phyloP scores from a whole-genome alignment of 2,113 vertebrate genomes.

The Syngnathus scovelli region DNA sequence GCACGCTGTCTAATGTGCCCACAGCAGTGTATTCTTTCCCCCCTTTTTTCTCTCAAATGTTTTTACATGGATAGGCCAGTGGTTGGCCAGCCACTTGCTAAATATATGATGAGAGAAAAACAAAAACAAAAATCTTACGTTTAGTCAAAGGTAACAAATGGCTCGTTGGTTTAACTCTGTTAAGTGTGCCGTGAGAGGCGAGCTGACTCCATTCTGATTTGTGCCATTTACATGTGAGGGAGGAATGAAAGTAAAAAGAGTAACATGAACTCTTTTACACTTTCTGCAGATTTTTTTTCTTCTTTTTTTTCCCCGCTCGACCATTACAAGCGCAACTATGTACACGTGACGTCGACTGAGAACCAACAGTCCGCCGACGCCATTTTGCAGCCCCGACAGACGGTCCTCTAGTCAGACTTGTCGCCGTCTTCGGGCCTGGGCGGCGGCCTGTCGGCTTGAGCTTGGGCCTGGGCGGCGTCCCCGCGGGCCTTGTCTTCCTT shows the following conservation, averaged over 20 bases:
- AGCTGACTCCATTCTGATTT: not conserved
- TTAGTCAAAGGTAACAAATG: not conserved
- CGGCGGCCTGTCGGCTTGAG: constrained; percentile 52
- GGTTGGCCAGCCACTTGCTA: not conserved
- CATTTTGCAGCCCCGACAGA: constrained; percentile 20
- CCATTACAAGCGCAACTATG: not conserved
- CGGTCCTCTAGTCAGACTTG: constrained; percentile 83
- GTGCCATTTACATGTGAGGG: not conserved
- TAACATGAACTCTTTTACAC: not conserved
- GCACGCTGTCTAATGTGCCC: not conserved
- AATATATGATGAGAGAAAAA: constrained; percentile 4
- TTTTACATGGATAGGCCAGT: constrained; percentile 21
- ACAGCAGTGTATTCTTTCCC: not conserved
- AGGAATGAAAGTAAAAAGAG: not conserved
- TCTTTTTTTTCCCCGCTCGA: not conserved
- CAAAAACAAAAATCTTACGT: not conserved
- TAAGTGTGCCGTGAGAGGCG: not conserved
- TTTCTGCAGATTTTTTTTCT: not conserved
- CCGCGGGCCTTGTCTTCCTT: constrained; percentile 96
- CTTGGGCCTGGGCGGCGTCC: constrained; percentile 39
- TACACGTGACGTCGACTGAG: not conserved
- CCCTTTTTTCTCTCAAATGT: constrained; percentile 2
- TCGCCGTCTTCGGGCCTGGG: constrained; percentile 88
- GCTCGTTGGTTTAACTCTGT: not conserved
- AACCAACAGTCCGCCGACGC: not conserved